These are phyloP conservation scores for Brachypalpus laphriformis DNA, from an alignment of 2,888 invertebrate species.

Conservation along the genomic window DNA sequence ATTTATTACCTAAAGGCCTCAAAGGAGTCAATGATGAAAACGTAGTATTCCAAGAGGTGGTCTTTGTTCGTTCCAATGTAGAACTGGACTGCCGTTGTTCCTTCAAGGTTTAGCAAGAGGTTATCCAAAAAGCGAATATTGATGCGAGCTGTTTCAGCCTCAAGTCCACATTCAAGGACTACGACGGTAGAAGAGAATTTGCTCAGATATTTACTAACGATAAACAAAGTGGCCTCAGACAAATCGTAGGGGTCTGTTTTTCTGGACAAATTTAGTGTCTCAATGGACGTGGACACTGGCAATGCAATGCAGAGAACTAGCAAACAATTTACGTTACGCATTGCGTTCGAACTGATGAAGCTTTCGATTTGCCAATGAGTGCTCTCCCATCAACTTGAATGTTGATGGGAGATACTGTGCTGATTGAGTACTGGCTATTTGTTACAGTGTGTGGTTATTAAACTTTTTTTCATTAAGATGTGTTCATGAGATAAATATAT, in stretches of 20 bases:
- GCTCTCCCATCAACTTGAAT: neutral
- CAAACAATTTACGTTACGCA: neutral
- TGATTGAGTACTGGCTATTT: constrained; percentile 8
- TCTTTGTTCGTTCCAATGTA: constrained; percentile 61
- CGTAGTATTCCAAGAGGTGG: constrained; percentile 75
- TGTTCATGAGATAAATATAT: neutral
- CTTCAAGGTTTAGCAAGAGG: constrained; percentile 72
- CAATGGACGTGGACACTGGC: neutral
- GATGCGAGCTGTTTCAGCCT: neutral
- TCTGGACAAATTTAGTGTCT: neutral
- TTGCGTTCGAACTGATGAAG: constrained; percentile 1
- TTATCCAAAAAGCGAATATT: constrained; percentile 72
- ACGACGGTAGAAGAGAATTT: constrained; percentile 2
- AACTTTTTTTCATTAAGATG: neutral
- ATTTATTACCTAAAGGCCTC: constrained; percentile 76
- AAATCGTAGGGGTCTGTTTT: neutral
- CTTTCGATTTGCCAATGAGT: neutral
- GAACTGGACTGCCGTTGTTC: constrained; percentile 74
- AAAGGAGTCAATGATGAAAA: constrained; percentile 77
- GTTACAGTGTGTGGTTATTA: neutral
- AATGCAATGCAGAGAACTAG: neutral
- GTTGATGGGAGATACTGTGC: neutral
- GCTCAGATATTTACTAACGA: constrained; percentile 14
- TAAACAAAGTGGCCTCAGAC: neutral
- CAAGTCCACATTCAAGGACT: neutral